These are phyloP conservation scores for Caloenas nicobarica DNA, from an alignment of 2,113 vertebrate genomes.

Conservation along the genomic window DNA sequence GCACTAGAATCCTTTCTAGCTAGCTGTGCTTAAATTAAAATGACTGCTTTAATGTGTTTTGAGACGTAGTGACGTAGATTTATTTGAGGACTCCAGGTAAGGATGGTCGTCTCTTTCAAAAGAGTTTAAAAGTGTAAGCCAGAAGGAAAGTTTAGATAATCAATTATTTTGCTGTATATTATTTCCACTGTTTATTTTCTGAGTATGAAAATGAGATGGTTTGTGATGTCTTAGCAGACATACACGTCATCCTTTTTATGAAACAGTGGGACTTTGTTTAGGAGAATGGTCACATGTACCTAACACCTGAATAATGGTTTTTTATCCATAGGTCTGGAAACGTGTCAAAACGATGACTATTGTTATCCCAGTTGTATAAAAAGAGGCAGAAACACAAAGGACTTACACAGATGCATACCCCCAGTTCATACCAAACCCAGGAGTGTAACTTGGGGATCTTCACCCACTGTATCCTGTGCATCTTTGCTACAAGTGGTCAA, in stretches of 20 bases:
- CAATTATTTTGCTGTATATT: neutral
- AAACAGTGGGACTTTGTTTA: neutral
- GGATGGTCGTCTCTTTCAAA: neutral
- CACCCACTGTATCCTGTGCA: neutral
- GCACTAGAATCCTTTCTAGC: neutral
- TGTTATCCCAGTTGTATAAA: neutral
- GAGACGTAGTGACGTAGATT: neutral
- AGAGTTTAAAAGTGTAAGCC: neutral
- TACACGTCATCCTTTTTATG: neutral
- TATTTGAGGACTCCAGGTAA: neutral
- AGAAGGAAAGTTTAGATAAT: neutral
- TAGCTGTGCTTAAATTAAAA: neutral
- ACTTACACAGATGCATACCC: neutral
- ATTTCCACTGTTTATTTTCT: neutral
- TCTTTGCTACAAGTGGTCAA: neutral
- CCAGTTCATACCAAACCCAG: neutral
- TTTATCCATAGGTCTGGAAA: neutral
- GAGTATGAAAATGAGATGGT: neutral
- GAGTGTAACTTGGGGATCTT: neutral
- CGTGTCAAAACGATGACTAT: neutral
- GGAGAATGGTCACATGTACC: neutral
- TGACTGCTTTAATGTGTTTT: neutral
- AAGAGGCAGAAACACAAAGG: neutral
- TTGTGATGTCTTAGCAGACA: neutral
- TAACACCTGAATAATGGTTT: neutral